These are phyloP conservation scores for Thunnus albacares DNA, from an alignment of 2,797 vertebrate species.

Conservation along the genomic window DNA sequence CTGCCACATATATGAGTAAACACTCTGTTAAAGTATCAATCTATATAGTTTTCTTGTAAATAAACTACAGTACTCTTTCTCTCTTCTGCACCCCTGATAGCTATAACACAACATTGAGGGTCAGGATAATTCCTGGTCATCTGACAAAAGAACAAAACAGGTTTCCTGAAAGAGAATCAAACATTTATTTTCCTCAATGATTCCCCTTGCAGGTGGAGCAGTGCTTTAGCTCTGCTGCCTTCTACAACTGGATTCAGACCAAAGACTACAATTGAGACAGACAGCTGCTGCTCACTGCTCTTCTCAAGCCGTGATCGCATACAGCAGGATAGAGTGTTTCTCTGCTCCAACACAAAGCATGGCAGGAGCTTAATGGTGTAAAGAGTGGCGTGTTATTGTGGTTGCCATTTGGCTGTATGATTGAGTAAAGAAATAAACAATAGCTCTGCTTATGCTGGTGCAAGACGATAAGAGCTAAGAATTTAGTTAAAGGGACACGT, in stretches of 20 bases:
- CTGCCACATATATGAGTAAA: constrained; percentile 16
- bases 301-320: constrained; percentile 16
- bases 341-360: neutral
- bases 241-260: constrained; percentile 3
- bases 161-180: constrained; percentile 19
- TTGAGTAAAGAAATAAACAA: too few relatives aligned
- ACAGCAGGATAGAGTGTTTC: neutral
- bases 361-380: neutral
- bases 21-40: constrained; percentile 32
- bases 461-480: neutral
- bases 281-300: neutral
- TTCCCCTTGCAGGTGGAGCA: constrained; percentile 21
- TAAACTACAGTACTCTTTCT: constrained; percentile 18
- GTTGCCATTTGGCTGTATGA: neutral
- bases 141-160: neutral
- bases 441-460: neutral
- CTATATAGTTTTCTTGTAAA: constrained; percentile 32
- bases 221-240: neutral
- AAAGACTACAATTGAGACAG: neutral
- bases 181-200: neutral
- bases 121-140: neutral
- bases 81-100: constrained; percentile 3
- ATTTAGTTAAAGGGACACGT: neutral
- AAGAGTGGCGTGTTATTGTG: neutral
- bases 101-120: neutral